A percentile compares a stretch with the other conserved stretches of the same genome.
Conservation (phyloP, 2,113 vertebrate species). For the Thalassoma bifasciatum region DNA sequence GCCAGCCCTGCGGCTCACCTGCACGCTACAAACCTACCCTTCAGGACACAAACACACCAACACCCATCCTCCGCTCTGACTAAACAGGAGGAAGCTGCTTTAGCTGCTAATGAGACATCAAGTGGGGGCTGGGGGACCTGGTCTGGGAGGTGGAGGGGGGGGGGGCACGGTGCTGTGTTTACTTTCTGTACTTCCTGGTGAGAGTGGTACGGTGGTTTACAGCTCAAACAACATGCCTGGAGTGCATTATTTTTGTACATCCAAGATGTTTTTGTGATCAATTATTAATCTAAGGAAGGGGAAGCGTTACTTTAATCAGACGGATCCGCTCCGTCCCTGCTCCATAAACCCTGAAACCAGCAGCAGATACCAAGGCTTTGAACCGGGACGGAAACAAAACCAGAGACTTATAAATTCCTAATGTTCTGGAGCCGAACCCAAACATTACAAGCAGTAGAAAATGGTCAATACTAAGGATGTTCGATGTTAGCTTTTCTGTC, state of each 20-base stretch:
- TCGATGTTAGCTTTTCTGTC: too few species aligned
- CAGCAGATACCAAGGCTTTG: too few species aligned
- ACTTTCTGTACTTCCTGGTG: conserved; percentile 18
- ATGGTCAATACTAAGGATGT: too few species aligned
- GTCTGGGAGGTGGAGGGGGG: conserved; percentile 36
- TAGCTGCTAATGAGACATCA: conserved; percentile 73
- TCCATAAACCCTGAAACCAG: too few species aligned
- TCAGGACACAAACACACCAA: conserved; percentile 20
- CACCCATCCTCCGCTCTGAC: conserved; percentile 12
- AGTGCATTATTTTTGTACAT: conserved; percentile 7
- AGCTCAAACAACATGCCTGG: not conserved
- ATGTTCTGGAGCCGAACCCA: too few species aligned
- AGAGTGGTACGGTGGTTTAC: not conserved
- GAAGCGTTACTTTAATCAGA: too few species aligned
- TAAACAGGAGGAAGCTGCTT: conserved; percentile 60
- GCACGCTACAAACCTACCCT: conserved; percentile 44
- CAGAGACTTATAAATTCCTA: too few species aligned
- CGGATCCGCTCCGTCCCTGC: too few species aligned
- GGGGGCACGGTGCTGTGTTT: conserved; percentile 23
- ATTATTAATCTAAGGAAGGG: too few species aligned
- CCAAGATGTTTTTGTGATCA: too few species aligned
- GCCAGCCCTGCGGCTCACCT: conserved; percentile 61
- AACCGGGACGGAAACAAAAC: too few species aligned
- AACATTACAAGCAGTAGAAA: too few species aligned
- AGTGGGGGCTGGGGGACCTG: conserved; percentile 57